A percentile compares a stretch with the other conserved stretches of the same genome.
Conservation (phyloP, 2,113 vertebrate species). For the Agapornis roseicollis region DNA sequence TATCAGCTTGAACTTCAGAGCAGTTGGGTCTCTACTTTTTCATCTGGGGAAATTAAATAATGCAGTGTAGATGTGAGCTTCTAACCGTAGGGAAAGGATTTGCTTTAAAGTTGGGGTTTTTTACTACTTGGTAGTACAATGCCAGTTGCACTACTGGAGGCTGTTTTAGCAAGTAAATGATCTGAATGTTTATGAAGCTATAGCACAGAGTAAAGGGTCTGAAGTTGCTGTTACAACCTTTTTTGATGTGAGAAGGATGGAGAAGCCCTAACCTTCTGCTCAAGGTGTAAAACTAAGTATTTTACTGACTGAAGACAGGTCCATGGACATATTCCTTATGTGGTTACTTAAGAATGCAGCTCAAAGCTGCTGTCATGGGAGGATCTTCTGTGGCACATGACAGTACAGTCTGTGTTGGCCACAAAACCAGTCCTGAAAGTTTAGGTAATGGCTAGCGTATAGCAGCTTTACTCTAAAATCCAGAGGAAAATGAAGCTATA, state of each 20-base stretch:
- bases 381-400: neutral
- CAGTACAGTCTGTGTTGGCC: neutral
- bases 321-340: neutral
- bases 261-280: neutral
- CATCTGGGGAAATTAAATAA: neutral
- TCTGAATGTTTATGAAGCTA: neutral
- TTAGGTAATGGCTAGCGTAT: neutral
- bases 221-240: neutral
- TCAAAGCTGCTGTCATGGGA: neutral
- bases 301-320: neutral
- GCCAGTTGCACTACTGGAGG: neutral
- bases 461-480: neutral
- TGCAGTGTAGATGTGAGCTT: neutral
- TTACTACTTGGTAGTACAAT: neutral
- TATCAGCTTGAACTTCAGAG: conserved; percentile 11
- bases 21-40: neutral
- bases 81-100: conserved; percentile 1
- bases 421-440: neutral
- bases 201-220: neutral
- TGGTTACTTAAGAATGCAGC: neutral
- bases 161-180: neutral
- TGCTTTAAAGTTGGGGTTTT: too few relatives aligned
- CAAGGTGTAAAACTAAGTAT: neutral
- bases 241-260: neutral
- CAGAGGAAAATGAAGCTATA: neutral